Evolutionary conservation across 2,113 vertebrate genomes (phyloP), one percentile per base, ranked within the genome.

Genomic region (Lipophrys pholis): DNA sequence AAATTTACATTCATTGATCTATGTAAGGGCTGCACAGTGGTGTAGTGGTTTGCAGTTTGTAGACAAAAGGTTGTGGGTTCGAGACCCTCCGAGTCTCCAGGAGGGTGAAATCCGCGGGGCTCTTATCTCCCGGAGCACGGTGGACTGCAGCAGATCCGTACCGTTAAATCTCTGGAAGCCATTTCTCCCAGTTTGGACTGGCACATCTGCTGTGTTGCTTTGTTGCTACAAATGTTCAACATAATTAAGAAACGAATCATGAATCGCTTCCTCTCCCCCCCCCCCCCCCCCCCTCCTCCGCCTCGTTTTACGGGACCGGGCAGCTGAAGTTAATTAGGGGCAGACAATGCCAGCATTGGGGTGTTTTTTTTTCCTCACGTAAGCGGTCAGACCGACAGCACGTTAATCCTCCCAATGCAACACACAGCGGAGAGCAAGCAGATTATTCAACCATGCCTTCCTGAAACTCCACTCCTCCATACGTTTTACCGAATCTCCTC

Each of bases 291-390:
- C 4, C 21, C 4, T 4, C 21, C 21, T 30, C 21, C 21, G 2
- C 21, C 21, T 58, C 36, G 6, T 35, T 21, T 52, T 38, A 67
- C 6, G 0, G 63, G 67, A 63, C n/a, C 70, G 67, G 76, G 80
- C 62, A 51, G 51, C 64, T 73, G 79, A 73, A 78, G 76, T 85
- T 85, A 78, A 82, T 86, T 86, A 76, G 69, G 65, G 55, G 62
- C 82, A 80, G 69, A 82, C 83, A 80, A 69, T 78, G 60, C 5
- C 0, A 83, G 68, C 67, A 58, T 85, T 82, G 56, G 58, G 55
- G 21, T 2, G 76, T 80, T 70, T 42, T 3, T 42, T 42, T 42
- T 42, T 7, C 14, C 86, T n/a, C 42, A 77, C 77, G 73, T 72
- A 68, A 70, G 76, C 62, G 66, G 69, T 87, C 67, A 80, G 81